Percentiles rank a stretch among this genome's conserved stretches.
Conservation (phyloP, 2,888 invertebrate species). For the Perdita meconis region DNA sequence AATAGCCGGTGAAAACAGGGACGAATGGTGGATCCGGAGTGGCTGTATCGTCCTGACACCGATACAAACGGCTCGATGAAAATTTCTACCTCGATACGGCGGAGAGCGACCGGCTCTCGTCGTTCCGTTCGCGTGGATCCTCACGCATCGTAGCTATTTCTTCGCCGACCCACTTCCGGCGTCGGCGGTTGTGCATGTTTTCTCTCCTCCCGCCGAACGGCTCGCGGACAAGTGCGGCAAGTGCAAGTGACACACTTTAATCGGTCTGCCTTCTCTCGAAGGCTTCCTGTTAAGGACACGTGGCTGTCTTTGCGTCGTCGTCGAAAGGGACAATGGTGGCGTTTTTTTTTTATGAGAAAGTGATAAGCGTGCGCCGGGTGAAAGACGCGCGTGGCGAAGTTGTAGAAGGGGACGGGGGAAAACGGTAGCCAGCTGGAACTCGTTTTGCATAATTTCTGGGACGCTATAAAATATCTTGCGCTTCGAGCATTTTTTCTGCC, state of each 20-base stretch:
- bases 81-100: constrained; percentile 57
- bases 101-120: constrained; percentile 12
- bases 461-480: too few species aligned
- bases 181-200: constrained; percentile 41
- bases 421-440: neutral
- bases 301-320: neutral
- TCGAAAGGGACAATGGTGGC: constrained; percentile 7
- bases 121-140: constrained; percentile 49
- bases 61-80: constrained; percentile 54
- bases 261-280: constrained; percentile 21
- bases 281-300: constrained; percentile 21
- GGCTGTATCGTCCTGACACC: constrained; percentile 45
- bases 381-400: neutral
- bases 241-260: constrained; percentile 67
- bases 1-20: constrained; percentile 54
- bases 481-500: too few species aligned
- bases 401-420: neutral
- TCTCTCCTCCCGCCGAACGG: constrained; percentile 37
- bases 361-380: neutral
- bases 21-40: constrained; percentile 30
- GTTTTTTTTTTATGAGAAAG: constrained; percentile 3
- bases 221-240: constrained; percentile 38
- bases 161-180: constrained; percentile 63
- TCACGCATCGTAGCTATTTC: constrained; percentile 60
- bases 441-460: too few species aligned